Conservation (phyloP, 2,797 vertebrate genomes). For the Tokudaia muenninki region DNA sequence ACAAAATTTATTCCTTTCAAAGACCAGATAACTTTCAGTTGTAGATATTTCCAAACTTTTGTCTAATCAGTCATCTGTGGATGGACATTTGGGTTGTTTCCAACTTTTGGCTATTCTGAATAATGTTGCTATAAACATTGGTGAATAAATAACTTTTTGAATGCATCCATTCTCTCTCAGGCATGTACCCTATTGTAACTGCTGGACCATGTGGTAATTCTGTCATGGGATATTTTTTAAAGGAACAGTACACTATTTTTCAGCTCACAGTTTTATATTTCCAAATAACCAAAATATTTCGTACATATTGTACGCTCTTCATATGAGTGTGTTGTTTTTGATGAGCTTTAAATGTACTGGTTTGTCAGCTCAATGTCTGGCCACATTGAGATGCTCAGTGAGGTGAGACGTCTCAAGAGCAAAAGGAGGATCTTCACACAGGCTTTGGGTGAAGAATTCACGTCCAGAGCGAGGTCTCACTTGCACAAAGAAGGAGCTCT, state of each 20-base stretch:
- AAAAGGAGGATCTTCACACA: not conserved
- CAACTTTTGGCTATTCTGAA: not conserved
- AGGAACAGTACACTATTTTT: not conserved
- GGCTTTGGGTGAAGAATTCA: not conserved
- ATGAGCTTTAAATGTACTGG: not conserved
- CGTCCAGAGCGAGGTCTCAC: not conserved
- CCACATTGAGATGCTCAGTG: not conserved
- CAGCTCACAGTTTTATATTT: not conserved
- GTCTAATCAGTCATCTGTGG: not conserved
- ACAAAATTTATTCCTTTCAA: not conserved
- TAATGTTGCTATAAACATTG: not conserved
- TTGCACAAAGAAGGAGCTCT: not conserved
- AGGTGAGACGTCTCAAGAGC: not conserved
- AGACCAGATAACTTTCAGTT: not conserved
- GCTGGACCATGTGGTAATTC: not conserved
- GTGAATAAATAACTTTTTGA: not conserved
- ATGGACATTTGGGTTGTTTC: not conserved
- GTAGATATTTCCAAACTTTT: not conserved
- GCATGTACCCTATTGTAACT: not conserved
- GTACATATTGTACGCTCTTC: not conserved
- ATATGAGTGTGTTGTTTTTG: not conserved
- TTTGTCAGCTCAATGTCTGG: not conserved
- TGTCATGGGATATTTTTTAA: not conserved
- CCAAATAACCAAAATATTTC: constrained; percentile 6
- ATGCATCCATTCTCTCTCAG: not conserved